Evolutionary conservation across 2,113 vertebrate species (phyloP), one percentile per base, ranked within the genome.

Genomic region (Clarias batrachus): DNA sequence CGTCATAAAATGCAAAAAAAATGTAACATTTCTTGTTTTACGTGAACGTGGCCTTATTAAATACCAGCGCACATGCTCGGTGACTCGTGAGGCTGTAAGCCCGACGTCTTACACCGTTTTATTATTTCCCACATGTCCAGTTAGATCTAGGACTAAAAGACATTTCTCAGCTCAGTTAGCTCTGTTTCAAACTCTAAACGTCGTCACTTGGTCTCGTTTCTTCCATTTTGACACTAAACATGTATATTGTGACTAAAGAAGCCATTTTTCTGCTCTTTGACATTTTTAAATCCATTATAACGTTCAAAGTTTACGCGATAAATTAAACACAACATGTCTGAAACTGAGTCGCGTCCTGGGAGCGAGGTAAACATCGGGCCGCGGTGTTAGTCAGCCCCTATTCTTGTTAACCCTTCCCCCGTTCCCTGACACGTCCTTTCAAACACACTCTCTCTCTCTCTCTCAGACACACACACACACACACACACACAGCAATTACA

Each of bases 401-500:
- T 86, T 70, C 84, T 65, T 57, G 57, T 89, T 81, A 86, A 86
- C 84, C 83, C 84, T 48, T 86, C 84, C 88, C 85, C 88, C 88
- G 73, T 37, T 86, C 57, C 33, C 17, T 33, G 52, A 59, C 73
- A 70, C 23, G 54, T 81, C 82, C 59, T 62, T n/a, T 66, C 80
- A 37, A 30, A 77, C 14, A 87, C 59, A 66, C 86, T 66, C 80
- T 65, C 70, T 63, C 80, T 48, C 48, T 84, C 85, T 87, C 81
- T 84, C 27, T 80, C 89, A 65, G n/a, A 16, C 85, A 83, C 82
- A 85, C 85, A 88, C 81, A 85, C n/a, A 82, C 89, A 66, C 87
- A 83, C 66, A 82, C 85, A 81, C 87, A 76, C 83, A n/a, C 54
- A 87, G 70, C 85, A 86, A 87, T 78, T 48, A 90, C 82, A 92